Evolutionary conservation across 2,888 invertebrate genomes (phyloP), one percentile per base, ranked within the genome.

Genomic region (Rambutsinella grinnellia): DNA sequence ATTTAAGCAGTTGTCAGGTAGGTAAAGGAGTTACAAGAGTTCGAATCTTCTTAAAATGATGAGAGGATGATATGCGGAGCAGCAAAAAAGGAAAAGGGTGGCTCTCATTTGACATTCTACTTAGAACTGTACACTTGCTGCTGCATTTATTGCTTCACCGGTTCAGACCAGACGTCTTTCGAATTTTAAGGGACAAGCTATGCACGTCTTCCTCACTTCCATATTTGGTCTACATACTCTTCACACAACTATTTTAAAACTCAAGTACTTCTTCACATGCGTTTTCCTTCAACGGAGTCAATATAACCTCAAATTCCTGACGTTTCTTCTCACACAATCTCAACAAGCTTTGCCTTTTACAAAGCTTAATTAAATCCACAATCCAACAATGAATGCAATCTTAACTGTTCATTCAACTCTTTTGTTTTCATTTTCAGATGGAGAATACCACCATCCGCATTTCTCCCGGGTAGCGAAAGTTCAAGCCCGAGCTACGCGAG

Each of bases 401-500:
- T 21, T 19, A 13, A 53, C 21, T 53, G 5, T 49, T 13, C n/a
- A 49, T 13, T 49, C 15, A 49, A 58, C 19, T 28, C 24, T 26
- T 56, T 66, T 23, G 19, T 58, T 60, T 57, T 69, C 47, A 21
- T 27, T 60, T 60, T 19, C 49, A 62, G 53, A 44, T 58, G 72
- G 44, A 36, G 47, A 61, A 10, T 36, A 46, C n/a, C 60, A 53
- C 19, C 61, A 54, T 28, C 72, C 19, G 3, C 24, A 57, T 19
- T 74, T 74, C 36, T 67, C 67, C 13, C 53, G 49, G 21, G 74
- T 26, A 6, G 26, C 21, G 21, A 47, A 67, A 23, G 65, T 74
- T 23, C 66, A 67, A 36, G 74, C 67, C 5, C 53, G 74, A 19
- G 67, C 67, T 36, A 47, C 66, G n/a, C 74, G 74, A 24, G 61